Percentiles rank a stretch among this genome's conserved stretches.
These are phyloP conservation scores for Eupithecia insigniata DNA, from an alignment of 2,888 invertebrate species.

Conservation along the genomic window DNA sequence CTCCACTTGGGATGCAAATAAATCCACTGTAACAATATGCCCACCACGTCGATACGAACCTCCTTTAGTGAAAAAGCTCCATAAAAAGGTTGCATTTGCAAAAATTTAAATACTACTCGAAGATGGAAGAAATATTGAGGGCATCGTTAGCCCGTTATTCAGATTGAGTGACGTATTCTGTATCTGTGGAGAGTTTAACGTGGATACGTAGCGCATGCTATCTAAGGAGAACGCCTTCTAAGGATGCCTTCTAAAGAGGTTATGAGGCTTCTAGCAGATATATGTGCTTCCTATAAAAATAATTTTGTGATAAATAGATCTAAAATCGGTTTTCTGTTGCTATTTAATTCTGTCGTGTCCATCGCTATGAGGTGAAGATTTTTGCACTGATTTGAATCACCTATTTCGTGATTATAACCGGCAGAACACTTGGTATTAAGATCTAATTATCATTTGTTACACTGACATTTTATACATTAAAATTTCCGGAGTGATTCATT, in stretches of 20 bases:
- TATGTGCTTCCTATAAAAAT: background rate
- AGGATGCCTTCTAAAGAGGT: background rate
- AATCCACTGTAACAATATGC: slow-evolving; percentile 71
- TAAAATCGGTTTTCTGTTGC: too few relatives aligned
- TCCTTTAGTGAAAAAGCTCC: slow-evolving; percentile 42
- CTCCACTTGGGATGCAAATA: slow-evolving; percentile 73
- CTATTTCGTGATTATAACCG: too few relatives aligned
- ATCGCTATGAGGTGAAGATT: too few relatives aligned
- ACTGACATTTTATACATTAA: too few relatives aligned
- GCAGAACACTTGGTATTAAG: too few relatives aligned
- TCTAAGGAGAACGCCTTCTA: too few relatives aligned
- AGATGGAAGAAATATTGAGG: slow-evolving; percentile 71
- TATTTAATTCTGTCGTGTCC: too few relatives aligned
- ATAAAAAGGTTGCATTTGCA: slow-evolving; percentile 48
- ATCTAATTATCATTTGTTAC: too few relatives aligned
- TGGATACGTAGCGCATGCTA: slow-evolving; percentile 25
- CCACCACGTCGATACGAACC: slow-evolving; percentile 61
- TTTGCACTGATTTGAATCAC: too few relatives aligned
- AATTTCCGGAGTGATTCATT: too few relatives aligned
- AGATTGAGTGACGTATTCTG: slow-evolving; percentile 71
- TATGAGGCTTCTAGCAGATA: background rate
- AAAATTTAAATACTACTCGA: slow-evolving; percentile 71
- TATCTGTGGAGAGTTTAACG: slow-evolving; percentile 50
- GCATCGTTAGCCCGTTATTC: slow-evolving; percentile 74
- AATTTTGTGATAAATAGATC: background rate